Evolutionary conservation across 2,888 invertebrate genomes (phyloP).

Genomic region (Tanypteryx hageni): DNA sequence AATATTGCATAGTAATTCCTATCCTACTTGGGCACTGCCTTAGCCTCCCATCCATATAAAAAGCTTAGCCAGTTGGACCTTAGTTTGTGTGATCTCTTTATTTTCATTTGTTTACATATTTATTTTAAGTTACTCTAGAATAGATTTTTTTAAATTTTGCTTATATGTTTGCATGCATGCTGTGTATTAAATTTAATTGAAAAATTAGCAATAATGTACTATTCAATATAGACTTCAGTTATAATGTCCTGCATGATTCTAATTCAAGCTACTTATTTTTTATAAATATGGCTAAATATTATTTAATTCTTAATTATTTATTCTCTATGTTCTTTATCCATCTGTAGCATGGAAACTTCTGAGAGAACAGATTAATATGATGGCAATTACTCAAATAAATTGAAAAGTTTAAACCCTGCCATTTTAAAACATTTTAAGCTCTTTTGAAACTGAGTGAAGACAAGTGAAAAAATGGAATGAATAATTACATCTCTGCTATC

Average conservation of each 20-base stretch:
- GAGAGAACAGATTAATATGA: too few species aligned
- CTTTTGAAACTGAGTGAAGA: too few species aligned
- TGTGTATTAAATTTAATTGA: not conserved
- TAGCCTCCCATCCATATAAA: slow-evolving; percentile 50
- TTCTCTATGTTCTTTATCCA: too few species aligned
- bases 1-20: slow-evolving; percentile 27
- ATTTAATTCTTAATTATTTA: not conserved
- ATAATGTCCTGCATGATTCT: not conserved
- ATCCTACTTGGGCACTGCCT: slow-evolving; percentile 19
- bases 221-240: not conserved
- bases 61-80: slow-evolving; percentile 60
- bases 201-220: not conserved
- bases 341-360: too few species aligned
- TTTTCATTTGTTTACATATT: slow-evolving; percentile 53
- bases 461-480: too few species aligned
- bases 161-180: not conserved
- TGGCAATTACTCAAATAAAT: too few species aligned
- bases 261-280: not conserved
- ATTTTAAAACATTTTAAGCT: too few species aligned
- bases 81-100: slow-evolving; percentile 60
- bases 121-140: not conserved
- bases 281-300: not conserved
- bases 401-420: too few species aligned
- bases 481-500: too few species aligned
- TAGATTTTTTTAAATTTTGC: not conserved